phyloP scores from a whole-genome alignment of 2,888 invertebrate species.

The Odontocerum albicorne region DNA sequence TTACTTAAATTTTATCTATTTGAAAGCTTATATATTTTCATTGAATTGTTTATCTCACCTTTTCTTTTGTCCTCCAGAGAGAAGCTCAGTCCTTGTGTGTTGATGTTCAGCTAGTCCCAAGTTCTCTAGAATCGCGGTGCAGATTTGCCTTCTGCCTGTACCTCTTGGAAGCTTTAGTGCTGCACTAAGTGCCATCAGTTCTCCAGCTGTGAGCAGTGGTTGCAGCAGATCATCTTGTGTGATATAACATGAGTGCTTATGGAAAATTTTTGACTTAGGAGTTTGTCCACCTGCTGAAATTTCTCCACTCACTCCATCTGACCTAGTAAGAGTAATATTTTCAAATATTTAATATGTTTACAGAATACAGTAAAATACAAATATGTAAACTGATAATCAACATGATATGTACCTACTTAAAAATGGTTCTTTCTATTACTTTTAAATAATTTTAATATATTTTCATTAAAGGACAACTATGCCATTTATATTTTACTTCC shows the following conservation, averaged over 20 bases:
- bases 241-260: conserved; percentile 77
- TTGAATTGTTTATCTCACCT: conserved; percentile 44
- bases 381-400: too few relatives aligned
- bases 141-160: conserved; percentile 48
- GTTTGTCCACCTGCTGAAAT: conserved; percentile 67
- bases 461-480: too few relatives aligned
- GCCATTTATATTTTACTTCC: too few relatives aligned
- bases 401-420: too few relatives aligned
- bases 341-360: too few relatives aligned
- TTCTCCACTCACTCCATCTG: conserved; percentile 66
- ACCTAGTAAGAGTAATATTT: too few relatives aligned
- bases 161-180: conserved; percentile 68
- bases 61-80: conserved; percentile 82
- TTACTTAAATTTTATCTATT: too few relatives aligned
- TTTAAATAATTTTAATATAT: too few relatives aligned
- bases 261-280: conserved; percentile 65
- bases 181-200: conserved; percentile 78
- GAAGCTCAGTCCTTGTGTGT: conserved; percentile 61
- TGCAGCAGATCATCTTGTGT: conserved; percentile 77
- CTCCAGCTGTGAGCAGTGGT: conserved; percentile 70
- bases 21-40: neutral
- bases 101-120: conserved; percentile 65
- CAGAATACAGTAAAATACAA: too few relatives aligned
- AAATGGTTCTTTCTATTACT: too few relatives aligned
- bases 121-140: conserved; percentile 61